These are phyloP conservation scores for Thalassophryne amazonica DNA, from an alignment of 2,797 vertebrate genomes.

Conservation along the genomic window DNA sequence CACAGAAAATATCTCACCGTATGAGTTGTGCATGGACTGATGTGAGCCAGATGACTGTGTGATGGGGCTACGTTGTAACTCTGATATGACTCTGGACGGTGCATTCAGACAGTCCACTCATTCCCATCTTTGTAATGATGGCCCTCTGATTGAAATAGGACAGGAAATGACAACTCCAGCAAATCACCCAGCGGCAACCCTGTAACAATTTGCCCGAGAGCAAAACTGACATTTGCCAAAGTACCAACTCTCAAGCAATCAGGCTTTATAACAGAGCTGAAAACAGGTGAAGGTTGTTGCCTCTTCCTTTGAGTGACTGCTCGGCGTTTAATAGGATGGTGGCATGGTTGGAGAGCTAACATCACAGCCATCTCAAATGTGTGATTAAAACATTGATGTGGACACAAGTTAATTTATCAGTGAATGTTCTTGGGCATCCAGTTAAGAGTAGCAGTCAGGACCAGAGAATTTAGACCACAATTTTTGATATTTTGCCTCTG, in stretches of 20 bases:
- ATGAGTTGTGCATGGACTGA: no score
- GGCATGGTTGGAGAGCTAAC: conserved; percentile 5
- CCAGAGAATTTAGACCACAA: no score
- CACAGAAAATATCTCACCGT: no score
- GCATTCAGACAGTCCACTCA: no score
- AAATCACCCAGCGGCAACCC: conserved; percentile 33
- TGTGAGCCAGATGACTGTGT: no score
- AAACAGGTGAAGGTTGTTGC: conserved; percentile 37
- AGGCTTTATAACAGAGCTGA: conserved; percentile 56
- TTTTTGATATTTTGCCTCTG: no score
- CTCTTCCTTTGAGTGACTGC: conserved; percentile 9
- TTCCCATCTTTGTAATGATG: conserved; percentile 57
- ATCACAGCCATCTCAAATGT: conserved; percentile 22
- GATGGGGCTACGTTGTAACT: no score
- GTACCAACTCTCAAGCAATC: conserved; percentile 57
- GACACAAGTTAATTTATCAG: conserved; percentile 19
- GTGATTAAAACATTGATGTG: conserved; percentile 43
- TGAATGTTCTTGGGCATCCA: no score
- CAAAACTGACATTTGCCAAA: conserved; percentile 66
- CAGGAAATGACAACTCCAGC: conserved; percentile 55
- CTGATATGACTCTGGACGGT: no score
- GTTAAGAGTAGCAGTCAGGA: no score
- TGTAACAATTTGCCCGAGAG: conserved; percentile 45
- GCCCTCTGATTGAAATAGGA: conserved; percentile 62
- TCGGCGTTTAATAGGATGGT: conserved; percentile 4